Percentiles rank a stretch among this genome's conserved stretches.
phyloP scores from a whole-genome alignment of 2,113 vertebrate genomes.

The Heterotis niloticus region DNA sequence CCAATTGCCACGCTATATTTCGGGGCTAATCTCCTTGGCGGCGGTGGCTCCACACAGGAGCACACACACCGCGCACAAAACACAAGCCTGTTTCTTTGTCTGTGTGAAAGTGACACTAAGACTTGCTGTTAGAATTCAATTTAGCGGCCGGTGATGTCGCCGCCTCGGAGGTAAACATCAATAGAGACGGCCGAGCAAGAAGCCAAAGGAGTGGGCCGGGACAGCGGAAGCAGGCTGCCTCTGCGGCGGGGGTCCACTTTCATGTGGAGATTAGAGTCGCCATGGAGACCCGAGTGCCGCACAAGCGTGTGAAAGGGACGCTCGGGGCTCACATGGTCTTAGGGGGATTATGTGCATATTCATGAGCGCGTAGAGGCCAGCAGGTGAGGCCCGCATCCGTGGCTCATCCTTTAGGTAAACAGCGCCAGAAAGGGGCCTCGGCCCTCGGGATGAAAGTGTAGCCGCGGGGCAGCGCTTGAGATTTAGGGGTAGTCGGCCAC shows the following conservation, averaged over 20 bases:
- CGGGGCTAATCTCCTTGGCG: constrained; percentile 38
- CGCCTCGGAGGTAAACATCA: constrained; percentile 45
- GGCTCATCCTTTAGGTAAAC: constrained; percentile 92
- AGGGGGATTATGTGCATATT: constrained; percentile 86
- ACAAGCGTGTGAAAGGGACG: constrained; percentile 49
- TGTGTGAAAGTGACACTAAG: constrained; percentile 29
- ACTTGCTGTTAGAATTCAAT: constrained; percentile 41
- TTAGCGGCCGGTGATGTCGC: constrained; percentile 35
- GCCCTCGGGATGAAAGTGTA: constrained; percentile 82
- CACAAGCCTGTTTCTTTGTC: constrained; percentile 34
- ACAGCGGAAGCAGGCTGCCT: constrained; percentile 29
- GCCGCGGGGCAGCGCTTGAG: constrained; percentile 59
- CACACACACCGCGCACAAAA: constrained; percentile 18
- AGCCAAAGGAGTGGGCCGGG: constrained; percentile 40
- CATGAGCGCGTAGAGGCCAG: constrained; percentile 80
- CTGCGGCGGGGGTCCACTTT: constrained; percentile 42
- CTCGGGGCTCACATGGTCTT: constrained; percentile 60
- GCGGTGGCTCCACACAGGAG: constrained; percentile 26
- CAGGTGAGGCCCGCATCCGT: constrained; percentile 79
- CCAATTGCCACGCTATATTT: constrained; percentile 48
- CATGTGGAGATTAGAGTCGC: constrained; percentile 58
- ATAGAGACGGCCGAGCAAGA: constrained; percentile 27
- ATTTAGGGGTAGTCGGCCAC: constrained; percentile 46
- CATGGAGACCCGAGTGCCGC: constrained; percentile 54
- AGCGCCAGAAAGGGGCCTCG: constrained; percentile 53